phyloP scores from a whole-genome alignment of 1,140 invertebrate genomes.

The Amphibalanus amphitrite region DNA sequence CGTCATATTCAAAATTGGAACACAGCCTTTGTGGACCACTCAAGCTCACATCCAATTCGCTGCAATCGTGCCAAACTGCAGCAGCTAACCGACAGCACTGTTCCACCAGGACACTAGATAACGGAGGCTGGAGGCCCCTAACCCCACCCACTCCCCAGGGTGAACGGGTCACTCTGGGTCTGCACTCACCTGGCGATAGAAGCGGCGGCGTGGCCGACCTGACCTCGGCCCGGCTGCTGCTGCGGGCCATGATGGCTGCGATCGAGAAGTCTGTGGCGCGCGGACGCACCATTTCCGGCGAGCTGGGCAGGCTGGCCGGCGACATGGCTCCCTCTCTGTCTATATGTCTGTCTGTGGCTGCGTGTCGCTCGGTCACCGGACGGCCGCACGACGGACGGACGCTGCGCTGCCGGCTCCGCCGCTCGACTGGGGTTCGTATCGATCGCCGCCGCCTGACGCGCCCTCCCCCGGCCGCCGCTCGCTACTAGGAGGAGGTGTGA shows the following conservation, averaged over 20 bases:
- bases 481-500: background rate
- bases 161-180: background rate
- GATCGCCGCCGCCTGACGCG: background rate
- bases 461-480: background rate
- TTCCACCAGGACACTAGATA: too few species aligned
- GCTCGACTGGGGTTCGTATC: background rate
- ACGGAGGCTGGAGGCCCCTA: too few species aligned
- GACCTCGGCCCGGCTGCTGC: slow-evolving; percentile 15
- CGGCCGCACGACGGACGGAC: too few species aligned
- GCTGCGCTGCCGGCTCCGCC: background rate
- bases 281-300: slow-evolving; percentile 6
- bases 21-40: too few species aligned
- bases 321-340: slow-evolving; percentile 20
- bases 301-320: slow-evolving; percentile 11
- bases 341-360: background rate
- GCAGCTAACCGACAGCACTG: too few species aligned
- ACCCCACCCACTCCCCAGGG: too few species aligned
- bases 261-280: slow-evolving; percentile 22
- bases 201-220: slow-evolving; percentile 17
- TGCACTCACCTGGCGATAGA: background rate
- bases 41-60: too few species aligned
- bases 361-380: too few species aligned
- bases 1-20: too few species aligned
- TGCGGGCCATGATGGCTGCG: slow-evolving; percentile 21
- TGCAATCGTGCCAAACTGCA: too few species aligned